phyloP scores from a whole-genome alignment of 2,113 vertebrate species.

The Elgaria multicarinata region DNA sequence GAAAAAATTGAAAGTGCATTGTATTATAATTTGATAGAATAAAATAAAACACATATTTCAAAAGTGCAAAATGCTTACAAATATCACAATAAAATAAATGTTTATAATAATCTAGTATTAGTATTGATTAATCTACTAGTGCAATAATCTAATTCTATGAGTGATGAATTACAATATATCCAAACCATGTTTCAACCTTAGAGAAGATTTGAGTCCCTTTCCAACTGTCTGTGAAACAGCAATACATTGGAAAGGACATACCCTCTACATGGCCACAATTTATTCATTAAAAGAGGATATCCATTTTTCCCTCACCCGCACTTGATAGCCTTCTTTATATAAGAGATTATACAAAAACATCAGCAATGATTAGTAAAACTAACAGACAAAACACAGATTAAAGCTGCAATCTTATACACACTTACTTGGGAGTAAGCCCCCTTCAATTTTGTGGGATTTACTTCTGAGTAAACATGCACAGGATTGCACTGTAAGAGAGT shows the following conservation, averaged over 20 bases:
- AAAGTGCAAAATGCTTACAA: not conserved
- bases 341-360: not conserved
- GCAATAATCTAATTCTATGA: not conserved
- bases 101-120: not conserved
- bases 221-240: not conserved
- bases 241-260: not conserved
- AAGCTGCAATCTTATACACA: not conserved
- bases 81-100: not conserved
- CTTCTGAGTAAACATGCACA: not conserved
- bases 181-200: not conserved
- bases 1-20: constrained; percentile 45
- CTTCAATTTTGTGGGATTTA: not conserved
- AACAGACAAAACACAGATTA: not conserved
- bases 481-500: not conserved
- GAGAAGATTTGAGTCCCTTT: not conserved
- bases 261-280: too few species aligned
- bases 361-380: not conserved
- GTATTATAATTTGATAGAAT: constrained; percentile 28
- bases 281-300: not conserved
- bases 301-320: not conserved
- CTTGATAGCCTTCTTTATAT: not conserved
- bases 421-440: not conserved
- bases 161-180: not conserved
- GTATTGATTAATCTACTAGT: too few species aligned
- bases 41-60: not conserved